A percentile compares a stretch with the other conserved stretches of the same genome.
These are phyloP conservation scores for Lagopus muta DNA, from an alignment of 2,113 vertebrate genomes.

Conservation along the genomic window DNA sequence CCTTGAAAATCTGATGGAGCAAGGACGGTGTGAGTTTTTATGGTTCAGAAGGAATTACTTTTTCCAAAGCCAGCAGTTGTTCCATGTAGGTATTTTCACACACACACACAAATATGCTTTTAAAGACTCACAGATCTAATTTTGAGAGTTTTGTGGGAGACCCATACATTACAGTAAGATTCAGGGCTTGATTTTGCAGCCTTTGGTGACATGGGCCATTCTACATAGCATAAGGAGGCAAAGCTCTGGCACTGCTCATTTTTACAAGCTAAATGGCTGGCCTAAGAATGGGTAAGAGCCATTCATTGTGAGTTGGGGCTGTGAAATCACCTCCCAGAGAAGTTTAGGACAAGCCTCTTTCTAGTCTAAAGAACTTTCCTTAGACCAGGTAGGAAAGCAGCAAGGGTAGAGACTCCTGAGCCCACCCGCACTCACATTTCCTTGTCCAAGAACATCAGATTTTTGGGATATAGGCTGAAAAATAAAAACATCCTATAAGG, in stretches of 20 bases:
- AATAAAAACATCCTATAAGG: constrained; percentile 78
- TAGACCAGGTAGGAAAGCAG: constrained; percentile 36
- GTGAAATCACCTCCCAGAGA: neutral
- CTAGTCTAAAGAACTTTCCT: constrained; percentile 19
- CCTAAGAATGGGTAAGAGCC: neutral
- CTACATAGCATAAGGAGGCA: neutral
- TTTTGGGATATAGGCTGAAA: constrained; percentile 74
- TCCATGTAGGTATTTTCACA: neutral
- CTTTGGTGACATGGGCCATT: neutral
- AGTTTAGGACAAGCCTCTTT: neutral
- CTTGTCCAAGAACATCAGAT: constrained; percentile 75
- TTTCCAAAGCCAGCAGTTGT: neutral
- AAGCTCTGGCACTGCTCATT: neutral
- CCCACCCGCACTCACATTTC: constrained; percentile 69
- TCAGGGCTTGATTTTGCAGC: neutral
- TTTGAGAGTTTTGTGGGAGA: neutral
- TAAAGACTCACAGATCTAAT: neutral
- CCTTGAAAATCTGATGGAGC: neutral
- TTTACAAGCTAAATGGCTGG: neutral
- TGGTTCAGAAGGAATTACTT: neutral
- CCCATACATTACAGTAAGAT: neutral
- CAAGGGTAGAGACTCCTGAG: constrained; percentile 18
- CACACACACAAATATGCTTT: neutral
- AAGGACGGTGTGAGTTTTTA: constrained; percentile 12
- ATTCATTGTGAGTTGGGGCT: neutral